Evolutionary conservation across 2,888 invertebrate genomes (phyloP), one percentile per base, ranked within the genome.

Genomic region (Neoaliturus tenellus): DNA sequence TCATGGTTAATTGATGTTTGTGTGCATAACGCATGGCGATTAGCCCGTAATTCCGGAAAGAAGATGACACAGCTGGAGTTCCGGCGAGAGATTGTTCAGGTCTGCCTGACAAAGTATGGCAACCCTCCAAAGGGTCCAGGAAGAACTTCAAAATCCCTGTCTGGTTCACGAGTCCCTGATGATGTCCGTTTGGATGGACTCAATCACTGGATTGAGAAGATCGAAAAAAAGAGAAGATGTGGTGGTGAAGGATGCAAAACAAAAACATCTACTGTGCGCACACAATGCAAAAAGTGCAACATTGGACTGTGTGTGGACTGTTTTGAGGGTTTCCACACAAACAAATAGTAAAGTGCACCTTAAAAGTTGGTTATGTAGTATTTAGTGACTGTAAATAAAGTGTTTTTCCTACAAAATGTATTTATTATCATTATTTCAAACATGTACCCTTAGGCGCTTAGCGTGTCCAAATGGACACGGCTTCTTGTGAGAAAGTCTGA

Each of bases 1-100:
- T 44, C 75, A 41, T 75, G 75, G 75, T 23, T 75, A 17, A 41
- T 75, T 75, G 75, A 75, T 41, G 75, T 44, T 48, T 25, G 20
- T 23, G 48, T 75, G 14, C 75, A 75, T 39, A 75, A 75, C 41
- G 75, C 75, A 17, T 75, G 39, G 75, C 17, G 33, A 23, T 17
- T 48, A 14, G n/a, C 12, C 23, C 3, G 41, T 41, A 17, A 20
- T 25, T 25, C 23, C 41, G 75, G 75, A 20, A 10, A 23, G 33
- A 23, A 41, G 25, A 28, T 23, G 25, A 28, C 44, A 39, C 75
- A 75, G 75, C 41, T 75, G 25, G 44, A 75, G 25, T 75, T 75
- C 75, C n/a, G 75, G 75, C 39, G 75, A 28, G 23, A 41, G 41
- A 12, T 75, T n/a, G 75, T 48, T 12, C 14, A 39, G 25, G 48